Evolutionary conservation across 2,888 invertebrate species (phyloP).

Genomic region (Cheilosia scutellata): DNA sequence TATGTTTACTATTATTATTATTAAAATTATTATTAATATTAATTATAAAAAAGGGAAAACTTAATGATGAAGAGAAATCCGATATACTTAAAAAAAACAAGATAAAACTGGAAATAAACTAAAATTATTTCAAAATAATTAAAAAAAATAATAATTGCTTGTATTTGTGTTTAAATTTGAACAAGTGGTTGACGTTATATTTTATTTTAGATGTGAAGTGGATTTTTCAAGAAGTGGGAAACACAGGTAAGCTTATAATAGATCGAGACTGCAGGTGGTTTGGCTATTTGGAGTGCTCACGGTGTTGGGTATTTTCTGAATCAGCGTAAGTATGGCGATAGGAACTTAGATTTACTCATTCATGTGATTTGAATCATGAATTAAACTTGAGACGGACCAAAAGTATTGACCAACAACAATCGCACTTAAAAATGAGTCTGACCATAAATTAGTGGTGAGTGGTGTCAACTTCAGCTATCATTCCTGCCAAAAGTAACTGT

Average conservation of each 20-base stretch:
- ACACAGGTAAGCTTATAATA: not conserved
- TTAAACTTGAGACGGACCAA: no score
- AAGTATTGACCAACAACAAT: no score
- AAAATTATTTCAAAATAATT: constrained; percentile 74
- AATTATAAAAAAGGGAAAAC: constrained; percentile 60
- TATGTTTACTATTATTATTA: constrained; percentile 76
- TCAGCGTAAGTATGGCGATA: no score
- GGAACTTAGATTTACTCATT: no score
- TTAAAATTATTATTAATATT: constrained; percentile 72
- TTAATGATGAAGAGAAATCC: constrained; percentile 59
- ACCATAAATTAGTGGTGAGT: no score
- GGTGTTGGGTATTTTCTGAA: no score
- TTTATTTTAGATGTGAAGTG: constrained; percentile 32
- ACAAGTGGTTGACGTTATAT: not conserved
- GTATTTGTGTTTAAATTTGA: constrained; percentile 1
- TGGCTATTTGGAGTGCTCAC: no score
- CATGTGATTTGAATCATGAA: no score
- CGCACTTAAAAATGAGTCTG: no score
- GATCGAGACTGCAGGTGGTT: no score
- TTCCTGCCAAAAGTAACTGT: no score
- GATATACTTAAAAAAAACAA: constrained; percentile 58
- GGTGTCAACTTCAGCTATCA: no score
- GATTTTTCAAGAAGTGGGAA: not conserved
- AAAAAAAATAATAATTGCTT: constrained; percentile 39
- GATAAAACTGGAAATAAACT: constrained; percentile 71